phyloP scores from a whole-genome alignment of 2,113 vertebrate species.

The Anguilla rostrata region DNA sequence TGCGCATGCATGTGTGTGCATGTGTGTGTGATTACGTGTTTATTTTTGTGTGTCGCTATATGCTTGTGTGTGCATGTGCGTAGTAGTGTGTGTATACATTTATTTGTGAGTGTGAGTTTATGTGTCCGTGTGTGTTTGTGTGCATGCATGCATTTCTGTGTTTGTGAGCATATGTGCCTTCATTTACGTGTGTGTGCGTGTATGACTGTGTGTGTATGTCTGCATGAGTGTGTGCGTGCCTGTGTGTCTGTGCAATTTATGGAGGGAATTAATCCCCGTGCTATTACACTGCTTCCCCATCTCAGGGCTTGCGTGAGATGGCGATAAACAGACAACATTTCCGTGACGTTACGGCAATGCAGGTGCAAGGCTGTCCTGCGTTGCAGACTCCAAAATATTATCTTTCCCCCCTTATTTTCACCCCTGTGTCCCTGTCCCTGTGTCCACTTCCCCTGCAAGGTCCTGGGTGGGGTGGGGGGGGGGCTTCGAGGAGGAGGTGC shows the following conservation, averaged over 20 bases:
- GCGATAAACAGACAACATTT: not conserved
- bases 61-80: not conserved
- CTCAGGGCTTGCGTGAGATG: not conserved
- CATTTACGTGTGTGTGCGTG: not conserved
- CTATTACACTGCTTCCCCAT: not conserved
- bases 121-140: constrained; percentile 6
- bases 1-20: not conserved
- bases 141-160: constrained; percentile 23
- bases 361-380: not conserved
- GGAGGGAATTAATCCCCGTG: not conserved
- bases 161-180: constrained; percentile 11
- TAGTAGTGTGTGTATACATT: constrained; percentile 32
- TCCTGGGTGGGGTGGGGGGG: too few relatives aligned
- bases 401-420: too few relatives aligned
- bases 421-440: too few relatives aligned
- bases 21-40: not conserved
- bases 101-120: not conserved
- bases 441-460: too few relatives aligned
- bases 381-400: not conserved
- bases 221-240: too few relatives aligned
- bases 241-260: not conserved
- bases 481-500: too few relatives aligned
- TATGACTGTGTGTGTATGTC: not conserved
- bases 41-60: too few relatives aligned
- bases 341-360: not conserved